phyloP scores from a whole-genome alignment of 1,140 invertebrate species.

The Drosophila pruinosa region DNA sequence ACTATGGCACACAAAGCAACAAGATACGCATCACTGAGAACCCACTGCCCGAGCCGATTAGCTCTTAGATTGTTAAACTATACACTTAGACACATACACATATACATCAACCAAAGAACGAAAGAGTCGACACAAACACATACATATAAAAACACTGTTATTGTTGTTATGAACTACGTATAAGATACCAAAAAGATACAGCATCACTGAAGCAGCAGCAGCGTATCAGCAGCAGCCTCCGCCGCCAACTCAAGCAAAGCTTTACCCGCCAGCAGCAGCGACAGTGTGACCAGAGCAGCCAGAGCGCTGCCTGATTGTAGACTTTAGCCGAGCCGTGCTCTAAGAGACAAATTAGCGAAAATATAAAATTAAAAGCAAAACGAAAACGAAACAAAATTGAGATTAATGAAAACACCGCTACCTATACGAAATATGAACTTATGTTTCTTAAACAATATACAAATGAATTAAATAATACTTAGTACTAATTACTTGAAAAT shows the following conservation, averaged over 20 bases:
- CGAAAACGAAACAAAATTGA: slow-evolving; percentile 13
- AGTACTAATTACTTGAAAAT: slow-evolving; percentile 25
- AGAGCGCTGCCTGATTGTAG: slow-evolving; percentile 58
- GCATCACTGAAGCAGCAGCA: slow-evolving; percentile 24
- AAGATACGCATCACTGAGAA: slow-evolving; percentile 83
- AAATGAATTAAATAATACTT: slow-evolving; percentile 32
- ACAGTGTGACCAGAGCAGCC: slow-evolving; percentile 52
- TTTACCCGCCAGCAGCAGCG: slow-evolving; percentile 45
- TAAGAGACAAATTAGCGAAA: slow-evolving; percentile 53
- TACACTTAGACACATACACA: slow-evolving; percentile 28
- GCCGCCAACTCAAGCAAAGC: slow-evolving; percentile 50
- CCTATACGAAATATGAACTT: slow-evolving; percentile 33
- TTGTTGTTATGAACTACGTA: slow-evolving; percentile 65
- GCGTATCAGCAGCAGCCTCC: slow-evolving; percentile 47
- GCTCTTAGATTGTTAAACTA: slow-evolving; percentile 72
- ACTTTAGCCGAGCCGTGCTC: slow-evolving; percentile 66
- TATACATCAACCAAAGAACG: slow-evolving; percentile 24
- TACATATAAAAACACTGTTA: slow-evolving; percentile 54
- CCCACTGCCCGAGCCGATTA: slow-evolving; percentile 82
- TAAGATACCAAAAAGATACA: slow-evolving; percentile 31
- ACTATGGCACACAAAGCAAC: slow-evolving; percentile 70
- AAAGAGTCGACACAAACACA: slow-evolving; percentile 34
- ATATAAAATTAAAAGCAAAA: slow-evolving; percentile 1
- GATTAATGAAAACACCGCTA: slow-evolving; percentile 36
- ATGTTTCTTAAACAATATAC: slow-evolving; percentile 42